Conservation (phyloP, 2,113 vertebrate species). For the Cisticola juncidis region DNA sequence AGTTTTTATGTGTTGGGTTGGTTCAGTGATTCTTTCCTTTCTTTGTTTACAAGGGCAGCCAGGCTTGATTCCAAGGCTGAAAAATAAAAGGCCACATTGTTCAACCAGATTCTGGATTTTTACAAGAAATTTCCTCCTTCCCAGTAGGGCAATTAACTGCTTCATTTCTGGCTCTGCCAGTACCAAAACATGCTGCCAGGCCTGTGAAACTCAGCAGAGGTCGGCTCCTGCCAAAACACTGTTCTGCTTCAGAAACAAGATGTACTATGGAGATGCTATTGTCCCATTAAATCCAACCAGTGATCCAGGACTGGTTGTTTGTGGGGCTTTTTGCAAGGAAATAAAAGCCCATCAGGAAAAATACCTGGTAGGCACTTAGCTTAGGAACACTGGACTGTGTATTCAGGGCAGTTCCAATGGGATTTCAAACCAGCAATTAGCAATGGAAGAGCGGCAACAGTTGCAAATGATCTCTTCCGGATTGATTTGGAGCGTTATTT, state of each 20-base stretch:
- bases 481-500: slow-evolving; percentile 52
- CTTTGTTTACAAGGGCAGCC: slow-evolving; percentile 78
- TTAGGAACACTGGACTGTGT: background rate
- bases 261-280: background rate
- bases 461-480: slow-evolving; percentile 35
- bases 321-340: background rate
- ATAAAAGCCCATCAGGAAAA: background rate
- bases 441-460: slow-evolving; percentile 4
- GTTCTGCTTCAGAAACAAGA: slow-evolving; percentile 20
- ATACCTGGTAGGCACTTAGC: slow-evolving; percentile 17
- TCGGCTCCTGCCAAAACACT: background rate
- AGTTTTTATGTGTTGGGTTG: slow-evolving; percentile 74
- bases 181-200: background rate
- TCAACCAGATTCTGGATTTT: slow-evolving; percentile 71
- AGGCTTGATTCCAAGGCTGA: slow-evolving; percentile 81
- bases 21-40: slow-evolving; percentile 77
- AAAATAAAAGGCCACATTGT: slow-evolving; percentile 82
- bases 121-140: slow-evolving; percentile 77
- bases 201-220: background rate
- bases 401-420: background rate
- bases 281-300: background rate
- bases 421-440: slow-evolving; percentile 31
- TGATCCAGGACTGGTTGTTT: background rate
- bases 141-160: slow-evolving; percentile 74
- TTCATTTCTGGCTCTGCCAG: slow-evolving; percentile 58